phyloP scores from a whole-genome alignment of 1,140 invertebrate genomes.

The Pygmarrhopalites habei region DNA sequence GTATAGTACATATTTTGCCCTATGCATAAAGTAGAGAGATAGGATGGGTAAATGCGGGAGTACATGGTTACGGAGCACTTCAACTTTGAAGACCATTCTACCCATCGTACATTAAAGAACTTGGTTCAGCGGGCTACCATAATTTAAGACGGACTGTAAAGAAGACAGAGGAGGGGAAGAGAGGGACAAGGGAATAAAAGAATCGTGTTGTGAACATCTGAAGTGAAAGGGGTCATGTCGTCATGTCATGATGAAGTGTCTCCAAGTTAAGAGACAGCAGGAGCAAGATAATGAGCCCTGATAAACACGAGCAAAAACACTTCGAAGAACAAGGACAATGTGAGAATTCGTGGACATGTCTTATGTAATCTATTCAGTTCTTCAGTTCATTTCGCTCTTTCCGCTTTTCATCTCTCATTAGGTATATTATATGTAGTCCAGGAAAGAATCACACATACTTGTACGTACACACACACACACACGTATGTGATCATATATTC shows the following conservation, averaged over 20 bases:
- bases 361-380: constrained; percentile 3
- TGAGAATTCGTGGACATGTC: constrained; percentile 8
- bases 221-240: constrained; percentile 8
- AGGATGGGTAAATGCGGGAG: too few species aligned
- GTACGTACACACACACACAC: too few species aligned
- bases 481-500: too few species aligned
- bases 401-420: constrained; percentile 1
- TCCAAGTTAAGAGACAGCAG: constrained; percentile 11
- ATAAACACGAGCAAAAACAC: constrained; percentile 21
- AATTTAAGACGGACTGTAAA: constrained; percentile 7
- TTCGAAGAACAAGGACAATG: constrained; percentile 7
- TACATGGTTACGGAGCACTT: too few species aligned
- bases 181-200: not conserved
- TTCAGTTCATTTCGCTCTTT: constrained; percentile 1
- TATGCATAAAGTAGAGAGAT: too few species aligned
- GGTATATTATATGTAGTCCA: too few species aligned
- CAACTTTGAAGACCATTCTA: too few species aligned
- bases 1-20: too few species aligned
- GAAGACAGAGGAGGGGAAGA: not conserved
- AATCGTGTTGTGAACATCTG: not conserved
- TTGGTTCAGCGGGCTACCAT: not conserved
- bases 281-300: constrained; percentile 18
- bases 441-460: too few species aligned
- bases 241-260: constrained; percentile 14
- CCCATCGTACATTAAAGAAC: too few species aligned